Evolutionary conservation across 2,888 invertebrate genomes (phyloP).

Genomic region (Ischnus inquisitorius): DNA sequence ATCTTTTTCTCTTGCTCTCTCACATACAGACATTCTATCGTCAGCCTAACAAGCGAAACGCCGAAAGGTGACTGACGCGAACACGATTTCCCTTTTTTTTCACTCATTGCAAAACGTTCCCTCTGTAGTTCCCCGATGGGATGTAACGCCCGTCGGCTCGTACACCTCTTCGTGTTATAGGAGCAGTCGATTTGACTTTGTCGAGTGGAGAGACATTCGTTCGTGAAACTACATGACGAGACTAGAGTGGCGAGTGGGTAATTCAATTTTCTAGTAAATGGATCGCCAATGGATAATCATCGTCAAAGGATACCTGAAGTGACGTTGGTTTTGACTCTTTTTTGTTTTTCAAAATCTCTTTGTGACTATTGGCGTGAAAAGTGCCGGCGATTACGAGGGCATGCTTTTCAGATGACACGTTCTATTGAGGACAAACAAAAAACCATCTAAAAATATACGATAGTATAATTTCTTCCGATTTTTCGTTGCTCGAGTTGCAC

Average conservation of each 20-base stretch:
- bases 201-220: not conserved
- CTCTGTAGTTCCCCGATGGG: conserved; percentile 8
- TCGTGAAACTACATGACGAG: not conserved
- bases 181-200: not conserved
- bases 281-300: not conserved
- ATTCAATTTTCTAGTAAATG: not conserved
- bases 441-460: too few species aligned
- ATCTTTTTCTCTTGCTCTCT: conserved; percentile 10
- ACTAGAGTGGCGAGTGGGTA: not conserved
- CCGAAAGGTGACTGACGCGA: conserved; percentile 41
- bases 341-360: not conserved
- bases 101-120: conserved; percentile 29
- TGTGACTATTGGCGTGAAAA: not conserved
- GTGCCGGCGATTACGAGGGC: not conserved
- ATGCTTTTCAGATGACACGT: not conserved
- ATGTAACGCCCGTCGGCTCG: not conserved
- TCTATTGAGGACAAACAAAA: too few species aligned
- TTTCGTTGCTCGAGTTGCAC: too few species aligned
- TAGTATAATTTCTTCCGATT: too few species aligned
- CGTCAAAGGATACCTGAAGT: not conserved
- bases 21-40: conserved; percentile 54
- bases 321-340: not conserved
- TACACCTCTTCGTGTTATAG: not conserved
- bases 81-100: conserved; percentile 28
- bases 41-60: conserved; percentile 60